A percentile compares a stretch with the other conserved stretches of the same genome.
These are phyloP conservation scores for Girardinichthys multiradiatus DNA, from an alignment of 2,113 vertebrate species.

Conservation along the genomic window DNA sequence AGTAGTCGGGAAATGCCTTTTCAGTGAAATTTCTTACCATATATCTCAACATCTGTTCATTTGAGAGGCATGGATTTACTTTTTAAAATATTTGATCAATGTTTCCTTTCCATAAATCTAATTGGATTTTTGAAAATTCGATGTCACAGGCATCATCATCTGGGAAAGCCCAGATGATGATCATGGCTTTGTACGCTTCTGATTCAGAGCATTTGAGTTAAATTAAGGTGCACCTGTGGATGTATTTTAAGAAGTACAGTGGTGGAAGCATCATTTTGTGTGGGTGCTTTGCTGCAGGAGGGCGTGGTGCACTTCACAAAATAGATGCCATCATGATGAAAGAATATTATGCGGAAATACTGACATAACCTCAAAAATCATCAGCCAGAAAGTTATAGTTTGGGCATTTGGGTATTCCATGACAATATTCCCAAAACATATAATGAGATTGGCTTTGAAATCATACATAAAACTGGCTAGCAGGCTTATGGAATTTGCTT, in stretches of 20 bases:
- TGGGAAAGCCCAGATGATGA: too few species aligned
- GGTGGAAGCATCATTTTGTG: not conserved
- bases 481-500: too few species aligned
- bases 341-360: not conserved
- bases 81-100: too few species aligned
- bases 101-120: too few species aligned
- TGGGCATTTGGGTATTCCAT: not conserved
- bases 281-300: not conserved
- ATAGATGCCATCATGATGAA: not conserved
- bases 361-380: not conserved
- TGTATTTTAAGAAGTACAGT: not conserved
- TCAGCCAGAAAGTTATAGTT: not conserved
- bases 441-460: not conserved
- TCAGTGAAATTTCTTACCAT: too few species aligned
- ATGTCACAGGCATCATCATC: too few species aligned
- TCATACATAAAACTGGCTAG: not conserved
- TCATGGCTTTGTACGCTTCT: not conserved
- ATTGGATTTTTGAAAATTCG: too few species aligned
- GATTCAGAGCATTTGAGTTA: too few species aligned
- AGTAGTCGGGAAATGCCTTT: too few species aligned
- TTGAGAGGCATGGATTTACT: too few species aligned
- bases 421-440: not conserved
- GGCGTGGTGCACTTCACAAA: not conserved
- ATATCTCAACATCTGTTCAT: too few species aligned
- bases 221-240: not conserved